Base-by-base conservation (phyloP, 2,113 vertebrate genomes). In the Picathartes gymnocephalus region DNA sequence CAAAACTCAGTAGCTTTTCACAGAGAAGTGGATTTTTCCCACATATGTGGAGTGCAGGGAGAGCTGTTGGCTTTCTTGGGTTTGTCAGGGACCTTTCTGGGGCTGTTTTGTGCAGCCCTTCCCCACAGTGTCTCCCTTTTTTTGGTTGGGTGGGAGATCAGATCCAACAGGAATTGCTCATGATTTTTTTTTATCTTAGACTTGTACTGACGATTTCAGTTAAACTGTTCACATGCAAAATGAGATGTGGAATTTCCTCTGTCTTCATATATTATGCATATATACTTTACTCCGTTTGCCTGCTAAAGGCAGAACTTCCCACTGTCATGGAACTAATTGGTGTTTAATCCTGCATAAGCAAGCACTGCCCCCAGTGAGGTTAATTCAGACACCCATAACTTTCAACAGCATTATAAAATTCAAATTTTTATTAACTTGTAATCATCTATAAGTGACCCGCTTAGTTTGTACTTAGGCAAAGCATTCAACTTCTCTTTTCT, bases 241-340 rank as follows among this genome's bases (percentile, higher is more conserved):
- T 30, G 40, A 64, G 24, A 45, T 51, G n/a, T 51, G 39, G 35
- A 64, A 42, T 91, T 85, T 87, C 44, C 7, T 42, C 42, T 71
- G 27, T 27, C 27, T 89, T 94, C 50, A 42, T 90, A 19, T 69
- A 92, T 89, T 85, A 79, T 91, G 73, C 12, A 56, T 74, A 66
- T 47, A 18, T 50, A 10, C 27, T 76, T 40, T 33, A 15, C 11
- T 66, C 21, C 24, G 4, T 65, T 91, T 90, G 51, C 58, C 48
- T 71, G 65, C 50, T 89, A 85, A 87, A 81, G 35, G 57, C 86
- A 79, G 53, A 69, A 39, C 61, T 93, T 95, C 37, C 73, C 65
- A 37, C 72, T 68, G 31, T n/a, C 91, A 30, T 5, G 25, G 47
- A 48, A 23, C 15, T 89, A 81, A 68, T 7, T 57, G 40, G 17